These are phyloP conservation scores for cattle (Bos taurus) DNA, from an alignment of 2,113 vertebrate species.

Conservation along the genomic window DNA sequence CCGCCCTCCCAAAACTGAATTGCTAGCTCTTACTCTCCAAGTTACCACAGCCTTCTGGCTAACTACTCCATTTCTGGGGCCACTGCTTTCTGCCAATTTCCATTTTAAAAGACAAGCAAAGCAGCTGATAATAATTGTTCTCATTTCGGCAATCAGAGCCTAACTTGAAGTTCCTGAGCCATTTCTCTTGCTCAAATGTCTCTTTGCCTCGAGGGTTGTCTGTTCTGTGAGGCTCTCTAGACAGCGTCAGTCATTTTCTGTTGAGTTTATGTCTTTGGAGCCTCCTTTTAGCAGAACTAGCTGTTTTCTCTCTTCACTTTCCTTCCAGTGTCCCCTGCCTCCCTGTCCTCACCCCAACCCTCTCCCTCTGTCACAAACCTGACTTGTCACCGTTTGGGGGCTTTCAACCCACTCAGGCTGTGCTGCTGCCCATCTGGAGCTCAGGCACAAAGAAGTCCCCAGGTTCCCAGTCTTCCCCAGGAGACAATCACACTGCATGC, in stretches of 20 bases:
- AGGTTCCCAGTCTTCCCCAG: not conserved
- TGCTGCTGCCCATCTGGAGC: not conserved
- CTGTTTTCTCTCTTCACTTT: not conserved
- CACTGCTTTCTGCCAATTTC: not conserved
- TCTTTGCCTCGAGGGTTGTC: not conserved
- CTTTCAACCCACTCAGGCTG: not conserved
- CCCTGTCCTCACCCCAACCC: too few relatives aligned
- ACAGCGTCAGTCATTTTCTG: not conserved
- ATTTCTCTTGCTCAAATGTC: not conserved
- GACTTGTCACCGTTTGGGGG: not conserved
- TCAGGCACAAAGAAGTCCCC: too few relatives aligned
- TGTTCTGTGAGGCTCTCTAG: not conserved
- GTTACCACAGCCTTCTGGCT: not conserved
- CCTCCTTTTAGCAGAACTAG: not conserved
- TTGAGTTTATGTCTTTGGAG: not conserved
- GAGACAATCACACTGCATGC: not conserved
- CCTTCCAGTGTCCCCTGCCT: not conserved
- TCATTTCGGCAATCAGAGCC: not conserved
- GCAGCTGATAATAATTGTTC: not conserved
- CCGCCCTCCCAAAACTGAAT: not conserved
- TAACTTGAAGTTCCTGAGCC: not conserved
- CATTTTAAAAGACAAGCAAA: not conserved
- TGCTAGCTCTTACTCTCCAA: not conserved
- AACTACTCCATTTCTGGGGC: not conserved
- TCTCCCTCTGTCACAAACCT: not conserved